Evolutionary conservation across 2,797 vertebrate species (phyloP).

Genomic region (Pseudopleuronectes americanus): DNA sequence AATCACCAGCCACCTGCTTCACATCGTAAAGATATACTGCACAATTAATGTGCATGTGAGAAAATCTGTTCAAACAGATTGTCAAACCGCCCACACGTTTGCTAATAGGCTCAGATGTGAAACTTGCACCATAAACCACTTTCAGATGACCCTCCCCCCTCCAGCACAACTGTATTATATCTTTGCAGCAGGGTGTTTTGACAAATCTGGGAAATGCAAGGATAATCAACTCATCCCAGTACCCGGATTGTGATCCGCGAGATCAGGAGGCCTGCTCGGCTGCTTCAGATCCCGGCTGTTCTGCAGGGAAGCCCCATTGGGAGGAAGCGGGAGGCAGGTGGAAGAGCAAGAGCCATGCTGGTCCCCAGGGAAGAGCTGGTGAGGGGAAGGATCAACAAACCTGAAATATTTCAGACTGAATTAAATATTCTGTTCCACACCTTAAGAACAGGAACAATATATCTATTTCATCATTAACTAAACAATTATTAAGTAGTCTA

Average conservation of each 20-base stretch:
- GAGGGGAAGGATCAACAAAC: conserved; percentile 74
- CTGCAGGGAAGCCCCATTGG: conserved; percentile 61
- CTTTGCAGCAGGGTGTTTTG: background rate
- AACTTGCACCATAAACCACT: conserved; percentile 25
- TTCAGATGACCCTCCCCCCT: conserved; percentile 7
- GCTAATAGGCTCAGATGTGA: conserved; percentile 49
- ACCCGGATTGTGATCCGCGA: conserved; percentile 65
- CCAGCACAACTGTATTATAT: conserved; percentile 10
- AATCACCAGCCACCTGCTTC: conserved; percentile 59
- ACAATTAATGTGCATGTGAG: conserved; percentile 47
- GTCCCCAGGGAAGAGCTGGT: conserved; percentile 66
- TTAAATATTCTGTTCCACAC: conserved; percentile 41
- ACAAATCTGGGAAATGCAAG: conserved; percentile 11
- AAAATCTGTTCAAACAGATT: conserved; percentile 59
- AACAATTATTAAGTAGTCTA: too few species aligned
- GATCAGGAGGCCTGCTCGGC: conserved; percentile 42
- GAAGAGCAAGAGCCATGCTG: conserved; percentile 55
- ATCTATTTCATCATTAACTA: background rate
- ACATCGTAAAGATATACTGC: conserved; percentile 43
- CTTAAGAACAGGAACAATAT: conserved; percentile 7
- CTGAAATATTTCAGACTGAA: conserved; percentile 74
- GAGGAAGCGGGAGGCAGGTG: conserved; percentile 63
- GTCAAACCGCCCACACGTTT: conserved; percentile 55
- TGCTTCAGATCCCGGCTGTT: conserved; percentile 56
- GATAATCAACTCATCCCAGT: conserved; percentile 18